A percentile compares a stretch with the other conserved stretches of the same genome.
Evolutionary conservation across 2,797 vertebrate species (phyloP).

Genomic region (Steatocranus sp.): DNA sequence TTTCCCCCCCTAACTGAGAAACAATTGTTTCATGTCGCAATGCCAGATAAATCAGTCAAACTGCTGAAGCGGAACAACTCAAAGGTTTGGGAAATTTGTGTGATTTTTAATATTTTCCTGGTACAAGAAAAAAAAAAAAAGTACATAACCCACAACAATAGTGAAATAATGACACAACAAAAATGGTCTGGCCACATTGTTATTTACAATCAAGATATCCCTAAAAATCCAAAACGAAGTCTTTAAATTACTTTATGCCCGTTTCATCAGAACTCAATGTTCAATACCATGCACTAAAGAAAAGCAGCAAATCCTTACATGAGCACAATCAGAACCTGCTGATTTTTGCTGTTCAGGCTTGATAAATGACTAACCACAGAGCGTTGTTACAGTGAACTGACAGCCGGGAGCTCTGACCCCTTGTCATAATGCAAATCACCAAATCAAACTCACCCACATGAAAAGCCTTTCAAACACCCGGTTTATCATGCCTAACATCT

Average conservation of each 20-base stretch:
- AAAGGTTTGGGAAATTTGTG: neutral
- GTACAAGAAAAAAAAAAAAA: neutral
- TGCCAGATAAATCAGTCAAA: neutral
- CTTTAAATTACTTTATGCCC: neutral
- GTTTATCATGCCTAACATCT: neutral
- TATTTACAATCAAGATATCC: neutral
- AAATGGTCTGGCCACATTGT: neutral
- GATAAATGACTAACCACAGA: neutral
- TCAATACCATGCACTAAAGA: neutral
- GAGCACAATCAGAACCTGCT: neutral
- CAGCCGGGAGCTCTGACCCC: neutral
- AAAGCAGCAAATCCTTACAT: neutral
- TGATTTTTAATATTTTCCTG: neutral
- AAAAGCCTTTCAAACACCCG: neutral
- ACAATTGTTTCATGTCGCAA: neutral
- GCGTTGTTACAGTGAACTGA: neutral
- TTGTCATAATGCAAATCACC: neutral
- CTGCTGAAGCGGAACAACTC: neutral
- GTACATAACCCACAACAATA: neutral
- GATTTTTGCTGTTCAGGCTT: neutral
- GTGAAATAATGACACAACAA: neutral
- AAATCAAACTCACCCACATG: neutral
- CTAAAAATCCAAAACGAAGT: neutral
- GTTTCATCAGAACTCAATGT: neutral
- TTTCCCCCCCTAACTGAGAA: accelerated